These are phyloP conservation scores for Fragum sueziense DNA, from an alignment of 2,888 invertebrate genomes.

Conservation along the genomic window DNA sequence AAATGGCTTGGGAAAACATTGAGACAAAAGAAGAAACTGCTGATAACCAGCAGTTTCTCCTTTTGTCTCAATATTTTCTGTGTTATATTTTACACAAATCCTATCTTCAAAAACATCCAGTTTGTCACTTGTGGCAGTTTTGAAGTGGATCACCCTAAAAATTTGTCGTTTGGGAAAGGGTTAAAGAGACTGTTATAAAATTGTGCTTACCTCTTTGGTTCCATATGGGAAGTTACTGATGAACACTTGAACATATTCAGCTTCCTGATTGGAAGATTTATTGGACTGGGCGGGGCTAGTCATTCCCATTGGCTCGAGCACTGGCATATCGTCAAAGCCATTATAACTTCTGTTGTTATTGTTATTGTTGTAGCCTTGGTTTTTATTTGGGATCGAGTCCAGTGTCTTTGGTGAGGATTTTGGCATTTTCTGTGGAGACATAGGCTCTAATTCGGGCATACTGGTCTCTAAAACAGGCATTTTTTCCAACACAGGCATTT, in stretches of 20 bases:
- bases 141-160: no score
- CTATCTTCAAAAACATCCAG: no score
- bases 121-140: no score
- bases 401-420: neutral
- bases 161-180: no score
- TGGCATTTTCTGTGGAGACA: neutral
- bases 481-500: neutral
- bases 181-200: no score
- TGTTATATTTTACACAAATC: no score
- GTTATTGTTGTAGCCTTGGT: neutral
- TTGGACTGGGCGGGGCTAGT: neutral
- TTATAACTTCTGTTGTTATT: neutral
- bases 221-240: slow-evolving; percentile 62
- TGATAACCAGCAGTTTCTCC: no score
- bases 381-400: neutral
- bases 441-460: slow-evolving; percentile 39
- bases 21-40: no score
- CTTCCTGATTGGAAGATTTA: neutral
- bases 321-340: slow-evolving; percentile 38
- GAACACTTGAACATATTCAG: slow-evolving; percentile 40
- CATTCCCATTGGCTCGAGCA: slow-evolving; percentile 7
- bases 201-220: slow-evolving; percentile 48
- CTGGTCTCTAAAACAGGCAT: slow-evolving; percentile 13
- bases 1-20: no score
- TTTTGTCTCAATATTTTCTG: no score